Evolutionary conservation across 2,113 vertebrate genomes (phyloP).

Genomic region (Laterallus jamaicensis): DNA sequence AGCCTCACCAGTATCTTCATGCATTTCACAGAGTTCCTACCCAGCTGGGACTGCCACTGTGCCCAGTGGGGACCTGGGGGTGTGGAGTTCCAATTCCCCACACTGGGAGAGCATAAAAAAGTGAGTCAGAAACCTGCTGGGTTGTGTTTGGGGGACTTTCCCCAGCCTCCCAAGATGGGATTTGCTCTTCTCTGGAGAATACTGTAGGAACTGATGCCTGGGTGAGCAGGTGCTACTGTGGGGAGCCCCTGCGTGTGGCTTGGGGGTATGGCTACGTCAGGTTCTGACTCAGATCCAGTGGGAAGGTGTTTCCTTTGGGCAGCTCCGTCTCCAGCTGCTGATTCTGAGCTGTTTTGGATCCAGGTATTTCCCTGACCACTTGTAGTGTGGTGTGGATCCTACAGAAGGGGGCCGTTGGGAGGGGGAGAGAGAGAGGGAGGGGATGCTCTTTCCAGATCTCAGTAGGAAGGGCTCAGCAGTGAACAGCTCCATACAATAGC

Average conservation of each 20-base stretch:
- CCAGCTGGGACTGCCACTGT: slow-evolving; percentile 14
- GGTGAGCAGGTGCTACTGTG: background rate
- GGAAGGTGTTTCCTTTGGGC: background rate
- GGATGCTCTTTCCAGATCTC: background rate
- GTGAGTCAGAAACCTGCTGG: slow-evolving; percentile 5
- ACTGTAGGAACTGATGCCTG: background rate
- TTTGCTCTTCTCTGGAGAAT: background rate
- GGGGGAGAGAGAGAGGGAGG: background rate
- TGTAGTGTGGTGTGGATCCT: background rate
- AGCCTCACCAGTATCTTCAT: background rate
- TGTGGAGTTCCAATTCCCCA: background rate
- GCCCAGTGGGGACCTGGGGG: slow-evolving; percentile 38
- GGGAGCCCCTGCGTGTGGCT: background rate
- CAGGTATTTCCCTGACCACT: background rate
- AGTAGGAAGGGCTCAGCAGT: background rate
- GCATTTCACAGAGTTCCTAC: slow-evolving; percentile 6
- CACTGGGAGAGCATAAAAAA: background rate
- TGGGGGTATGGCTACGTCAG: background rate
- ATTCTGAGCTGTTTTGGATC: background rate
- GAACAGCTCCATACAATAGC: background rate
- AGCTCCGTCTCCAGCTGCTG: background rate
- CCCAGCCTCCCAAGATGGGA: background rate
- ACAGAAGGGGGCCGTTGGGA: background rate
- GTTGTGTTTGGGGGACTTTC: background rate
- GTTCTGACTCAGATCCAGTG: background rate